A percentile compares a stretch with the other conserved stretches of the same genome.
Evolutionary conservation across 2,797 vertebrate genomes (phyloP).

Genomic region (Huso huso): DNA sequence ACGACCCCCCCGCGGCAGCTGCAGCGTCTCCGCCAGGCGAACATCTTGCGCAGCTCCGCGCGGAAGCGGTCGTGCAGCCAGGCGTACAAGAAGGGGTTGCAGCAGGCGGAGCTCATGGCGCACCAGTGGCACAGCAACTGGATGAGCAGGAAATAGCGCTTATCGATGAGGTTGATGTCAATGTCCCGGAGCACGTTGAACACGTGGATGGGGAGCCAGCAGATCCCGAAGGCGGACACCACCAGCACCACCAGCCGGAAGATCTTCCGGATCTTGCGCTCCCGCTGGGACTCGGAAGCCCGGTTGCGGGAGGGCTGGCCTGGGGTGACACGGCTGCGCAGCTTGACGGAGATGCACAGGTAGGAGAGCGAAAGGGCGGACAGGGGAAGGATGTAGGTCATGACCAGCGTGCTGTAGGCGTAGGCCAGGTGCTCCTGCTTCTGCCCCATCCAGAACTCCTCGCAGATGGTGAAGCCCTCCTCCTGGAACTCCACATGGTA

Average conservation of each 20-base stretch:
- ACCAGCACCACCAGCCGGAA: slow-evolving; percentile 73
- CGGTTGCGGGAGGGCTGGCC: slow-evolving; percentile 74
- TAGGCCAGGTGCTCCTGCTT: slow-evolving; percentile 67
- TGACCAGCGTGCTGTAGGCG: slow-evolving; percentile 72
- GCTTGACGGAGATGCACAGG: slow-evolving; percentile 74
- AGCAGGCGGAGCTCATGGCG: slow-evolving; percentile 82
- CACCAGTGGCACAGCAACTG: slow-evolving; percentile 80
- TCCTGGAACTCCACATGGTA: slow-evolving; percentile 77
- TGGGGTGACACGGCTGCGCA: slow-evolving; percentile 71
- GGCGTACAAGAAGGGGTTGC: slow-evolving; percentile 80
- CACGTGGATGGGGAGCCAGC: slow-evolving; percentile 81
- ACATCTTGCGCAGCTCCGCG: slow-evolving; percentile 68
- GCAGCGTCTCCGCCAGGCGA: slow-evolving; percentile 36
- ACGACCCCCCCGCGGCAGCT: slow-evolving; percentile 53
- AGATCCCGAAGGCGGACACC: slow-evolving; percentile 71
- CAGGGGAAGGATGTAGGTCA: slow-evolving; percentile 78
- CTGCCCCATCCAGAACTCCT: slow-evolving; percentile 82
- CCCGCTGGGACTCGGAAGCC: slow-evolving; percentile 54
- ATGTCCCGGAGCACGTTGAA: slow-evolving; percentile 80
- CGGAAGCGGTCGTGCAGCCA: slow-evolving; percentile 82
- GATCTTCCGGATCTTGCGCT: slow-evolving; percentile 69
- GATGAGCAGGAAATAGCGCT: slow-evolving; percentile 75
- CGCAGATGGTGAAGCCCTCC: slow-evolving; percentile 77
- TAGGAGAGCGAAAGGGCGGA: slow-evolving; percentile 76
- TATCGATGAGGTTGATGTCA: slow-evolving; percentile 73